Evolutionary conservation across 2,888 invertebrate genomes (phyloP).

Genomic region (Mamestra brassicae): DNA sequence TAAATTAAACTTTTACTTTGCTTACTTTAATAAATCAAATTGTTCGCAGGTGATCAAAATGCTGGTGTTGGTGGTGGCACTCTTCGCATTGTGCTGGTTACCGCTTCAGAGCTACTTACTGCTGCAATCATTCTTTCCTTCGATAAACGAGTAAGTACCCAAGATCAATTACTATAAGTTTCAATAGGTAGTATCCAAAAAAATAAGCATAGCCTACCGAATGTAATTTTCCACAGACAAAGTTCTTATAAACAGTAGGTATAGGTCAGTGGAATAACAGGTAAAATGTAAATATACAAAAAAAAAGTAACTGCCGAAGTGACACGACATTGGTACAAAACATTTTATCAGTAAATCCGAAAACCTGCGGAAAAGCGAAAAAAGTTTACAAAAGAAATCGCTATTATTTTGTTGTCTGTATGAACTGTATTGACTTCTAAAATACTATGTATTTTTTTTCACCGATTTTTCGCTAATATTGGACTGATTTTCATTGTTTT

Average conservation of each 20-base stretch:
- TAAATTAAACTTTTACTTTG: background rate
- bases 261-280: no score
- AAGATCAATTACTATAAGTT: background rate
- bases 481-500: no score
- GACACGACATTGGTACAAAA: background rate
- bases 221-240: no score
- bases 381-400: background rate
- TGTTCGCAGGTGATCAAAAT: conserved; percentile 95
- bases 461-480: no score
- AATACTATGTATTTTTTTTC: no score
- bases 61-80: conserved; percentile 95
- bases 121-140: conserved; percentile 93
- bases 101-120: conserved; percentile 95
- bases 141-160: conserved; percentile 92
- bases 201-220: background rate
- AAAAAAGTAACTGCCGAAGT: background rate
- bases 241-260: no score
- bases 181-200: background rate
- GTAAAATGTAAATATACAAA: background rate
- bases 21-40: conserved; percentile 21
- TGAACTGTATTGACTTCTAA: background rate
- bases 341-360: background rate
- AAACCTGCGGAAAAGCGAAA: background rate
- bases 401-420: background rate
- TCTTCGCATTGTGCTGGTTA: conserved; percentile 96